phyloP scores from a whole-genome alignment of 2,113 vertebrate genomes.

The Protomyctophum bolini region DNA sequence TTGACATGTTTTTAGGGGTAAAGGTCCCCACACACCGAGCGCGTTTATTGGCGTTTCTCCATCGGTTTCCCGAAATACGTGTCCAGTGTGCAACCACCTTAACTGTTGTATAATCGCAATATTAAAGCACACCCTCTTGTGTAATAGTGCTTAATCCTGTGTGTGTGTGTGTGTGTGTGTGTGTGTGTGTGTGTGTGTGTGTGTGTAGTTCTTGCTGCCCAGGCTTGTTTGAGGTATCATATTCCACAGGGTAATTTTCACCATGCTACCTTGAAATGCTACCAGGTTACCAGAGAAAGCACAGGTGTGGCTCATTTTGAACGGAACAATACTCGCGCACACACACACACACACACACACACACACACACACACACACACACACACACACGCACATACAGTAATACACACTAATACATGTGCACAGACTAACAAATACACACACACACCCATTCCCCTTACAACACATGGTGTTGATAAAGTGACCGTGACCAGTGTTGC shows the following conservation, averaged over 20 bases:
- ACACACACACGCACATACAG: constrained; percentile 20
- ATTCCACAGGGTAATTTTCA: constrained; percentile 17
- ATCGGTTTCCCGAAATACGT: too few species aligned
- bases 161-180: neutral
- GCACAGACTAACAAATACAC: constrained; percentile 11
- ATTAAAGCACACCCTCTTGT: too few species aligned
- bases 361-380: constrained; percentile 4
- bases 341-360: neutral
- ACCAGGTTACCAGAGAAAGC: neutral
- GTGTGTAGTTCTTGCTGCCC: constrained; percentile 16
- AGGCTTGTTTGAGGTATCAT: constrained; percentile 59
- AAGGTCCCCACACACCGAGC: too few species aligned
- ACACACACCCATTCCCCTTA: neutral
- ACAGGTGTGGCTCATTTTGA: constrained; percentile 34
- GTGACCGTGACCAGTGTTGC: too few species aligned
- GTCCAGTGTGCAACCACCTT: too few species aligned
- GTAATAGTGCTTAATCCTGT: neutral
- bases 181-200: constrained; percentile 1
- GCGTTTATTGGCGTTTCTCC: too few species aligned
- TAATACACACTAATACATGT: constrained; percentile 11
- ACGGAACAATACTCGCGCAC: neutral
- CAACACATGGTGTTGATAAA: too few species aligned
- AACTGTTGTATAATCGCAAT: too few species aligned
- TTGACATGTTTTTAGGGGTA: neutral
- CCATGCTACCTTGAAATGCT: neutral